phyloP scores from a whole-genome alignment of 2,797 vertebrate species.

The Onychomys torridus region DNA sequence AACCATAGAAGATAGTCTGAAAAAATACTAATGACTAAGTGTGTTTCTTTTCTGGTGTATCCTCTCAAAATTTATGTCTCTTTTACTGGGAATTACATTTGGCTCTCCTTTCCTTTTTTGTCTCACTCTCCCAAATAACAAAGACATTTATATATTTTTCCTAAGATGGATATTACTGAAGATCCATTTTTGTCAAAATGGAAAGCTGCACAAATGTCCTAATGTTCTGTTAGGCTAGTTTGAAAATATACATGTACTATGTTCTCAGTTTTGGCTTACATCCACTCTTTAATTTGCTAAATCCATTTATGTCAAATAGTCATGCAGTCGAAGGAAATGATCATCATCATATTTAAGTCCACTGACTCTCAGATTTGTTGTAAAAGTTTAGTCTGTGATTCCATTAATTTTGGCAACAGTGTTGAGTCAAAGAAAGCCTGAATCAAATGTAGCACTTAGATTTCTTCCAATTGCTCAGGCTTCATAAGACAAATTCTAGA shows the following conservation, averaged over 20 bases:
- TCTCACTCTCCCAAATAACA: constrained; percentile 33
- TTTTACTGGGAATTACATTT: constrained; percentile 52
- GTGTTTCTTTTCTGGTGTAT: constrained; percentile 41
- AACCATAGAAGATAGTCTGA: constrained; percentile 11
- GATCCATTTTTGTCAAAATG: constrained; percentile 53
- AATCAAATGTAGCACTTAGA: neutral
- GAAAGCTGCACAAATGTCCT: constrained; percentile 19
- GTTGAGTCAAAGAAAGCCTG: constrained; percentile 17
- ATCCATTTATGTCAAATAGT: constrained; percentile 6
- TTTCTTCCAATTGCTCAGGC: constrained; percentile 33
- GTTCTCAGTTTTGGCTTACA: constrained; percentile 46
- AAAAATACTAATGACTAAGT: constrained; percentile 36
- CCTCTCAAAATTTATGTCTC: constrained; percentile 39
- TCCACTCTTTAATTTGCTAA: neutral
- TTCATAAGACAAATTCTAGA: constrained; percentile 26
- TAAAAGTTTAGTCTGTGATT: constrained; percentile 23
- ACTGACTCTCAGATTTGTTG: constrained; percentile 37
- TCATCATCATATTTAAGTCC: constrained; percentile 19
- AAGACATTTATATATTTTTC: constrained; percentile 23
- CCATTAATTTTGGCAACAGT: neutral
- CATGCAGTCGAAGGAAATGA: constrained; percentile 10
- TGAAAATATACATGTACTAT: neutral
- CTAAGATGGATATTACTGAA: constrained; percentile 52
- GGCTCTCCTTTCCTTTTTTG: constrained; percentile 28
- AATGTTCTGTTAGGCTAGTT: constrained; percentile 24